Evolutionary conservation across 1,140 invertebrate species (phyloP), one percentile per base, ranked within the genome.

Genomic region (Cyclargus thomasi): DNA sequence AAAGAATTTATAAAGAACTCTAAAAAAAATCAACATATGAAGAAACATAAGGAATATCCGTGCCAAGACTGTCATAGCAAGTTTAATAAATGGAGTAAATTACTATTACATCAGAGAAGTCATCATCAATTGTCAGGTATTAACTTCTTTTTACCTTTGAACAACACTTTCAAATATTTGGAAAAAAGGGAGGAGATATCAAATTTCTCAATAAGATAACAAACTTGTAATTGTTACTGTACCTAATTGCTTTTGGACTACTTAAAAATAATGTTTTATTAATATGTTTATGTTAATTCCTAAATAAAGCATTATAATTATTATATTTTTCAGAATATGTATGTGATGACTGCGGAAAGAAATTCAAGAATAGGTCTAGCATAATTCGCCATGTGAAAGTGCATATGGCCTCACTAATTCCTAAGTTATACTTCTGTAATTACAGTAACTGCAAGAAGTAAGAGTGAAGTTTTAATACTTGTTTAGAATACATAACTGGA

Each of bases 271-370:
- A 29, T 29, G 8, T 29, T 2, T 29, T 29, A 29, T 29, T 29
- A 29, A 29, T 29, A 7, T 7, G 8, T 29, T 29, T 0, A 29
- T 29, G 8, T 29, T 29, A 29, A 29, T 29, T 7, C 29, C 29
- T 7, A 62, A 23, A 16, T 62, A 22, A 62, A 14, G 11, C 11
- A 47, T 47, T 4, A 47, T 2, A 47, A 16, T 14, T 8, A 47
- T 47, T 47, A 11, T 47, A 47, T 47, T 59, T 85, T 90, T 74
- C 81, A 92, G 91, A 85, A 75, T 90, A 77, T 71, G 80, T 85
- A 64, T 92, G 91, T 80, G 69, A 87, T 72, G 82, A 87, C 22
- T 92, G 91, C 75, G 75, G 83, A 20, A 90, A 83, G 77, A 73
- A 72, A 18, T 92, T 91, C 71, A 88, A 85, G 68, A 70, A 82